phyloP scores from a whole-genome alignment of 1,140 invertebrate species.

The Camponotus floridanus region DNA sequence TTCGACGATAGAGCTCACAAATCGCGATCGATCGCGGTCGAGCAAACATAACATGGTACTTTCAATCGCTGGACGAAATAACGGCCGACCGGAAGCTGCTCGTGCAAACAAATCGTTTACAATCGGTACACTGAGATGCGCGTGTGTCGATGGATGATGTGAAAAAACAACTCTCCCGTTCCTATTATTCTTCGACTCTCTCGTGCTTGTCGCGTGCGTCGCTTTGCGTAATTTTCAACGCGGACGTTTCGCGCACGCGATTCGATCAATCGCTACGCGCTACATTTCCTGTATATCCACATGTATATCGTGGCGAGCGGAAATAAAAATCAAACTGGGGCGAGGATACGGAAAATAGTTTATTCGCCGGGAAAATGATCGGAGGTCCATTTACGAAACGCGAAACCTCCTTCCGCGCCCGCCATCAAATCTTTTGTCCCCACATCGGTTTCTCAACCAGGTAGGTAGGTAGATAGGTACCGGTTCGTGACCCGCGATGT shows the following conservation, averaged over 20 bases:
- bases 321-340: constrained; percentile 56
- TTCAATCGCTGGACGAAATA: constrained; percentile 53
- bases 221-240: constrained; percentile 59
- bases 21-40: constrained; percentile 20
- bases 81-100: constrained; percentile 44
- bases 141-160: constrained; percentile 25
- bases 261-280: neutral
- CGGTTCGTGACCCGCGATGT: constrained; percentile 73
- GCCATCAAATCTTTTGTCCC: neutral
- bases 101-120: constrained; percentile 64
- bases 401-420: constrained; percentile 31
- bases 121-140: constrained; percentile 12
- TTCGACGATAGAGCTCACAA: neutral
- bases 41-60: constrained; percentile 49
- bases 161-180: neutral
- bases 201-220: constrained; percentile 25
- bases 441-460: constrained; percentile 30
- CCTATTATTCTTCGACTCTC: constrained; percentile 50
- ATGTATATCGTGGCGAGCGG: neutral
- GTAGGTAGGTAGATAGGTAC: constrained; percentile 46
- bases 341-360: constrained; percentile 49
- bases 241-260: constrained; percentile 29
- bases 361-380: constrained; percentile 70
- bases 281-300: neutral
- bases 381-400: constrained; percentile 70